Percentiles rank a stretch among this genome's conserved stretches.
phyloP scores from a whole-genome alignment of 2,888 invertebrate genomes.

The Encarsia formosa region DNA sequence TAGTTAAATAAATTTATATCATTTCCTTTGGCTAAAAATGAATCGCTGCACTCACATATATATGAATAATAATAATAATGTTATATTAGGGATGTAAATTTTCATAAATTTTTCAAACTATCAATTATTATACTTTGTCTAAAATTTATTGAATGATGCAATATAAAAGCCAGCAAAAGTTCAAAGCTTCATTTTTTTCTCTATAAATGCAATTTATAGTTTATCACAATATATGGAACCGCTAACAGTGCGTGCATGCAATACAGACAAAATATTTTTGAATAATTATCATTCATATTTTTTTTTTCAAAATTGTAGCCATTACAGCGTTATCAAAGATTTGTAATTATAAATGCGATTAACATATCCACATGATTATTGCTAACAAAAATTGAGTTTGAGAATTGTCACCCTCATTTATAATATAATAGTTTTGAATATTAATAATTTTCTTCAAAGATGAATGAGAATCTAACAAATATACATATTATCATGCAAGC shows the following conservation, averaged over 20 bases:
- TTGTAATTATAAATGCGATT: slow-evolving; percentile 13
- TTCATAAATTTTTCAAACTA: slow-evolving; percentile 1
- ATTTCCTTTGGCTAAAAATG: slow-evolving; percentile 17
- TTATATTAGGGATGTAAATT: slow-evolving; percentile 4
- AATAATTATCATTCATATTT: too few species aligned
- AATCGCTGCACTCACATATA: slow-evolving; percentile 16
- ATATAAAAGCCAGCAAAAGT: slow-evolving; percentile 6
- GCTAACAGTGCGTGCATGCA: slow-evolving; percentile 22
- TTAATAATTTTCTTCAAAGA: too few species aligned
- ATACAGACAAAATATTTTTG: slow-evolving; percentile 16
- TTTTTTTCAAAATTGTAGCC: neutral
- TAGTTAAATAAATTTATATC: slow-evolving; percentile 13
- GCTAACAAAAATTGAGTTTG: slow-evolving; percentile 16
- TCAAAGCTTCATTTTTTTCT: neutral
- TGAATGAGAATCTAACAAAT: slow-evolving; percentile 25
- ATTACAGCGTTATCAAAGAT: slow-evolving; percentile 10
- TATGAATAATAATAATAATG: slow-evolving; percentile 1
- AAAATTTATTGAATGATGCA: slow-evolving; percentile 8
- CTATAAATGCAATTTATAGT: neutral
- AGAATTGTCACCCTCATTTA: too few species aligned
- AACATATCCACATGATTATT: slow-evolving; percentile 14
- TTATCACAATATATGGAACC: slow-evolving; percentile 13
- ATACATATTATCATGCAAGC: slow-evolving; percentile 25
- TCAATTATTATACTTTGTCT: neutral
- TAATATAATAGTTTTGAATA: slow-evolving; percentile 15